Evolutionary conservation across 2,797 vertebrate genomes (phyloP), one percentile per base, ranked within the genome.

Genomic region (Hemitrygon akajei): DNA sequence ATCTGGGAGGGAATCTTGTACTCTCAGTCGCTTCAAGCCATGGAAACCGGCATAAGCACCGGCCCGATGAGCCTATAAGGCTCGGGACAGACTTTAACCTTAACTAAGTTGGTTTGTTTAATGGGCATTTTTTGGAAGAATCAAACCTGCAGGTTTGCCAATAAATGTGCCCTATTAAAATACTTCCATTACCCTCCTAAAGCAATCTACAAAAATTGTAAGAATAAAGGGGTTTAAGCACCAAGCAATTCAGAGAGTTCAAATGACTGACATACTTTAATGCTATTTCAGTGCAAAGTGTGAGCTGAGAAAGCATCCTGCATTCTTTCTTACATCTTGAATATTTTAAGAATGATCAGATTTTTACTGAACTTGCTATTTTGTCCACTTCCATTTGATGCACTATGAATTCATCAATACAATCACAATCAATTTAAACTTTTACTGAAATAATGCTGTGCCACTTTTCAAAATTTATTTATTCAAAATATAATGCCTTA

Each of bases 341-440:
- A 20, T 69, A 89, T 66, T 89, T 69, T 89, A 34, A 87, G 84
- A 87, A 87, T 87, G 84, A 89, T 27, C 82, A 86, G n/a, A 69
- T n/a, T 89, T 89, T 63, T 86, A 60, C 60, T 60, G 60, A 58
- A 86, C 82, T 89, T 89, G n/a, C n/a, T 63, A 89, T 89, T 40
- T 89, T 89, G n/a, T 89, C 63, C 69, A 69, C 86, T 34, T 89
- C 86, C 60, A 37, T 89, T 89, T 89, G 86, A 89, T 89, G 58
- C 34, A 40, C 34, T 37, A 69, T 69, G 60, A 89, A 34, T 89
- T 69, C 63, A 69, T 22, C n/a, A 89, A 89, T 89, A 18, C 66
- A 69, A 37, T 69, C 7, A 66, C 30, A 89, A 69, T 10, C 63
- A 20, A 69, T 89, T 34, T 69, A 69, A 89, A 89, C 58, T 89